These are phyloP conservation scores for Dipus sagitta DNA, from an alignment of 2,797 vertebrate species.

Conservation along the genomic window DNA sequence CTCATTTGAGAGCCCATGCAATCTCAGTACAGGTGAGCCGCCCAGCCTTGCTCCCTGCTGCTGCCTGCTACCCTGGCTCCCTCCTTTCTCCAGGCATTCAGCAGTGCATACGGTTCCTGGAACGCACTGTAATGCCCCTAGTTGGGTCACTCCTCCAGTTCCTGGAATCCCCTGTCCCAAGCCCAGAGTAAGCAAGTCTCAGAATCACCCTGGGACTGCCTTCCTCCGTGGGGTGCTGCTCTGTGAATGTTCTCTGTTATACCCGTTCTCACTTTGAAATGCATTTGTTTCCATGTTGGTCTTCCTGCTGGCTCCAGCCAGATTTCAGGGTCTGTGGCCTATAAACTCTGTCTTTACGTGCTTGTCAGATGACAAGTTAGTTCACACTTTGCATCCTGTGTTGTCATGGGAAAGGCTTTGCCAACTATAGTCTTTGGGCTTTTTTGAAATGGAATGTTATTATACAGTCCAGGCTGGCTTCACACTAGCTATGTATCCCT, in stretches of 20 bases:
- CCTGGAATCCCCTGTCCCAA: background rate
- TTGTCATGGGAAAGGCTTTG: background rate
- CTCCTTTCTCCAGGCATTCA: background rate
- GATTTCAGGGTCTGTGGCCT: background rate
- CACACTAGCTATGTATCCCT: background rate
- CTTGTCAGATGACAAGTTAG: background rate
- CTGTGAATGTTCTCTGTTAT: background rate
- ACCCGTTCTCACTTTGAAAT: background rate
- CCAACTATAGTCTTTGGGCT: background rate
- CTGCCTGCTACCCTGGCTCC: background rate
- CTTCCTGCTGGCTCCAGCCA: background rate
- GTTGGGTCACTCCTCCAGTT: background rate
- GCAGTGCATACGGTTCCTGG: background rate
- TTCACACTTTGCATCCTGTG: background rate
- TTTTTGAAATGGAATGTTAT: background rate
- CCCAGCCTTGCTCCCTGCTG: rapidly evolving
- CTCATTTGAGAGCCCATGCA: background rate
- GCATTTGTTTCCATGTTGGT: background rate
- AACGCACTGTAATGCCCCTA: background rate
- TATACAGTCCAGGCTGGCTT: background rate
- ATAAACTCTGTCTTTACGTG: background rate
- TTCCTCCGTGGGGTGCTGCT: rapidly evolving
- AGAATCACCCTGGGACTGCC: background rate
- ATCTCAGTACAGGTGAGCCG: background rate
- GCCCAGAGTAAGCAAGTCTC: background rate